These are phyloP conservation scores for Myxocyprinus asiaticus DNA, from an alignment of 2,113 vertebrate species.

Conservation along the genomic window DNA sequence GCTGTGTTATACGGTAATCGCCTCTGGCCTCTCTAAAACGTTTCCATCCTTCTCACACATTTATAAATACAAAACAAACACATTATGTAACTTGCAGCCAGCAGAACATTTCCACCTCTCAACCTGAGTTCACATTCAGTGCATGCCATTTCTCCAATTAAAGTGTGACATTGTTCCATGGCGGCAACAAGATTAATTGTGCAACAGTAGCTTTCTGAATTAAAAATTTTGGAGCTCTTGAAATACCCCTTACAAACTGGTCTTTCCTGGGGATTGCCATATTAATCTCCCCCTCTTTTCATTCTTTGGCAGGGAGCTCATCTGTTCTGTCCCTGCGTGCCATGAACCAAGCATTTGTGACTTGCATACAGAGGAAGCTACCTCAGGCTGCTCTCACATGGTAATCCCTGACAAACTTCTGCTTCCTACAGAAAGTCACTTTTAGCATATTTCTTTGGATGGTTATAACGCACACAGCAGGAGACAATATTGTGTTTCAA, in stretches of 20 bases:
- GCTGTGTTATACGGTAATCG: not conserved
- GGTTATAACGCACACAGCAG: constrained; percentile 7
- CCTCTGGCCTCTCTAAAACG: constrained; percentile 4
- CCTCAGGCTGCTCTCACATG: constrained; percentile 23
- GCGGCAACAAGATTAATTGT: constrained; percentile 63
- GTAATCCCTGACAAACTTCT: constrained; percentile 53
- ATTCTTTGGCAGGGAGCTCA: constrained; percentile 33
- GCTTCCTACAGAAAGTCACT: constrained; percentile 35
- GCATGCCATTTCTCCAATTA: constrained; percentile 58
- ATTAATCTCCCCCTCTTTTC: constrained; percentile 63
- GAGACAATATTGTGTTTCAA: not conserved
- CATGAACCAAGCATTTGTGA: constrained; percentile 53
- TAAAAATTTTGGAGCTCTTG: constrained; percentile 68
- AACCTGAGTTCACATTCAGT: constrained; percentile 49
- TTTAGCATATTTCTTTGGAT: constrained; percentile 32
- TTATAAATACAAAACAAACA: constrained; percentile 32
- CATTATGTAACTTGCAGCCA: constrained; percentile 26
- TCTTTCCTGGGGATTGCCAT: constrained; percentile 60
- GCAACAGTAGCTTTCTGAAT: constrained; percentile 62
- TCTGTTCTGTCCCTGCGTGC: constrained; percentile 29
- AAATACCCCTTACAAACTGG: constrained; percentile 63
- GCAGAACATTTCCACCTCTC: constrained; percentile 40
- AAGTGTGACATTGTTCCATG: constrained; percentile 49
- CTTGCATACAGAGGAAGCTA: constrained; percentile 51
- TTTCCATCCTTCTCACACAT: constrained; percentile 34